phyloP scores from a whole-genome alignment of 2,113 vertebrate genomes.

The Coptodon bakossiorum region DNA sequence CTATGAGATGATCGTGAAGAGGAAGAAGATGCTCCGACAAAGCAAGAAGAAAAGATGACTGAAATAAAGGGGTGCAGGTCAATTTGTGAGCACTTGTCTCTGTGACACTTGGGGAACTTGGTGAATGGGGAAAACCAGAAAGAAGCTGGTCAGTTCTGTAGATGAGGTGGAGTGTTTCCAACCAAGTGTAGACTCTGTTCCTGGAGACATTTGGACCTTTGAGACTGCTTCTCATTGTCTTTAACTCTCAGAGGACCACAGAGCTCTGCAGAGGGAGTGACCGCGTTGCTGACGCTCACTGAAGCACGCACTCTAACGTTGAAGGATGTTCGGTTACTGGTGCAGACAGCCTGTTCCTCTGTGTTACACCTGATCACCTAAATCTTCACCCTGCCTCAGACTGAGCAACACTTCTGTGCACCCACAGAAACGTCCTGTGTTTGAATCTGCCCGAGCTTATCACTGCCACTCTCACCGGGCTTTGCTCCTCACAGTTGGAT shows the following conservation, averaged over 20 bases:
- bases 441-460: neutral
- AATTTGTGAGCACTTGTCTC: neutral
- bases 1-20: constrained; percentile 78
- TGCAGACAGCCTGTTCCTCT: neutral
- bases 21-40: constrained; percentile 70
- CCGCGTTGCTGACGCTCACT: neutral
- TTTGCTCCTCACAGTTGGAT: neutral
- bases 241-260: neutral
- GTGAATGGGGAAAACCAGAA: neutral
- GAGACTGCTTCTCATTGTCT: neutral
- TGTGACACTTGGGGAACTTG: neutral
- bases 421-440: neutral
- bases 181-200: neutral
- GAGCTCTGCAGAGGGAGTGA: neutral
- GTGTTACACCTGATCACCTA: neutral
- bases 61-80: neutral
- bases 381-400: neutral
- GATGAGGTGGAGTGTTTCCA: neutral
- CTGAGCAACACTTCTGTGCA: neutral
- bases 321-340: constrained; percentile 6
- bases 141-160: neutral
- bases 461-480: neutral
- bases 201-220: neutral
- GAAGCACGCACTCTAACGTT: neutral
- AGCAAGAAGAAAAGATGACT: constrained; percentile 76